Evolutionary conservation across 2,113 vertebrate genomes (phyloP), one percentile per base, ranked within the genome.

Genomic region (Sakesphorus luctuosus): DNA sequence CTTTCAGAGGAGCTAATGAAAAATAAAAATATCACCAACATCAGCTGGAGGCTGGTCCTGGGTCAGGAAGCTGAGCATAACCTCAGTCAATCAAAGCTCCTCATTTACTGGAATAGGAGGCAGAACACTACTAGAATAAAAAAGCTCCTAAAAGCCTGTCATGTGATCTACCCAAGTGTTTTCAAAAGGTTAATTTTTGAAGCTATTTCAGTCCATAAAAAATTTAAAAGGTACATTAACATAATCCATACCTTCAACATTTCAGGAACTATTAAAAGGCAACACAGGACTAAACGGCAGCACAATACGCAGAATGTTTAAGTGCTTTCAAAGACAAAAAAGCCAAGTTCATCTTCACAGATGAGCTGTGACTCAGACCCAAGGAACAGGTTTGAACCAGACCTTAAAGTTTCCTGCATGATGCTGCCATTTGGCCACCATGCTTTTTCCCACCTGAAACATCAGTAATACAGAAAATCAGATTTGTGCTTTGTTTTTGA

Each of bases 151-250:
- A 93, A 96, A 95, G 73, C 84, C 74, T 78, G 65, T 52, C 18
- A 0, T 49, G 44, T 15, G 4, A 78, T 78, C 90, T 89, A 92
- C 77, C 69, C n/a, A 33, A 82, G 66, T 75, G 56, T 89, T 96
- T 95, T 91, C 66, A 72, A 82, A 92, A 97, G 96, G 95, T 95
- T 92, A 89, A 89, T 73, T 96, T 92, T 87, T 75, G 36, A 89
- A 95, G 87, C 77, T 84, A 79, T 91, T 96, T 94, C 69, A 95
- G 80, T 65, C 66, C 69, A 95, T 94, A 55, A 94, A 95, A 95
- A 94, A 84, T 94, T 87, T 93, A 96, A 94, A 89, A 96, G 91
- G 69, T 81, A 68, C 77, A 84, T 95, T 96, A 95, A 78, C 87
- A 94, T 95, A 96, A 94, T 94, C 89, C 46, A 94, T 94, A 92